These are phyloP conservation scores for Campylomormyrus tamandua DNA, from an alignment of 2,113 vertebrate genomes.

Conservation along the genomic window DNA sequence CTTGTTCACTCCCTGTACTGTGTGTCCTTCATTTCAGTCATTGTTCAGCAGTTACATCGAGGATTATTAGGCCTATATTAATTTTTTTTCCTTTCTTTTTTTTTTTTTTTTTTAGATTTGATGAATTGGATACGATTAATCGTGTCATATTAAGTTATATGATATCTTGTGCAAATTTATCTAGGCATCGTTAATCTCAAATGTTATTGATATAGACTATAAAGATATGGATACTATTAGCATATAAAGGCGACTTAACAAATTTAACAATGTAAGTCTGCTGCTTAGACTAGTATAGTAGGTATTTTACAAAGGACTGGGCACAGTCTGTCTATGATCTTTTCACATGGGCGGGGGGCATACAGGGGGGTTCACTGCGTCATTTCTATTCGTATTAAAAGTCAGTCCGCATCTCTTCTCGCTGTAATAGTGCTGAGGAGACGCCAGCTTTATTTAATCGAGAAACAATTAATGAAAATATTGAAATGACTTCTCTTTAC, in stretches of 20 bases:
- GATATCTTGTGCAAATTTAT: neutral
- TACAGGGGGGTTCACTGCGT: neutral
- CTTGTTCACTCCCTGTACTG: neutral
- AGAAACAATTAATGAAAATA: neutral
- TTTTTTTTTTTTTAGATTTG: neutral
- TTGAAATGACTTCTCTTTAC: slow-evolving; percentile 46
- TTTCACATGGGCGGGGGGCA: neutral
- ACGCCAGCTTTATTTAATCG: neutral
- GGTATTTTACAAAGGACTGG: neutral
- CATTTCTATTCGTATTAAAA: neutral
- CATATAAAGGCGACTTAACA: neutral
- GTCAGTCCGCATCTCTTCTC: neutral
- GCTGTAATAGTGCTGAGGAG: neutral
- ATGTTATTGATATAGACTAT: neutral
- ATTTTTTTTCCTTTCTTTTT: too few relatives aligned
- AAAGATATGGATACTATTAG: neutral
- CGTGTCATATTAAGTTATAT: neutral
- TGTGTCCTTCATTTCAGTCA: neutral
- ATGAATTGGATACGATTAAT: neutral
- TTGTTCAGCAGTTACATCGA: neutral
- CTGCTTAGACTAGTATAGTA: neutral
- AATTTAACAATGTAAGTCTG: neutral
- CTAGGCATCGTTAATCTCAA: neutral
- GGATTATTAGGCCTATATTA: neutral
- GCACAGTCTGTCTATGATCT: neutral